Evolutionary conservation across 2,797 vertebrate species (phyloP).

Genomic region (Peromyscus aztecus): DNA sequence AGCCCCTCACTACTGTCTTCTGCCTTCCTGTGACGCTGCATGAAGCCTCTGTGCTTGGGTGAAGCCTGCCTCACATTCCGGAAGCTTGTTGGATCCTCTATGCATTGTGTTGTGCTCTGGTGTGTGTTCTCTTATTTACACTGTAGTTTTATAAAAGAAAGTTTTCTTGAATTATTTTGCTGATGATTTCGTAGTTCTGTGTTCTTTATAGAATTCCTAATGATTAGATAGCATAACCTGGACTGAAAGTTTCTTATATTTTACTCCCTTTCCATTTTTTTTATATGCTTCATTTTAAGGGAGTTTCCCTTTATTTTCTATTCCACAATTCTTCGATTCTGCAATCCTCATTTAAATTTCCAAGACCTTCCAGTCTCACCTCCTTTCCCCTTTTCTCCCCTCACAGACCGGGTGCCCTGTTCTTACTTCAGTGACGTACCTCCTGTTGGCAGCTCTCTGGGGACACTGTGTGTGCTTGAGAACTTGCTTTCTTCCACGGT

Average conservation of each 20-base stretch:
- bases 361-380: not conserved
- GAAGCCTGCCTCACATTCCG: not conserved
- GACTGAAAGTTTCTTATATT: slow-evolving; percentile 13
- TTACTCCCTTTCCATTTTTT: slow-evolving; percentile 28
- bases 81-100: not conserved
- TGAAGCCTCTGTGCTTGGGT: not conserved
- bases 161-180: slow-evolving; percentile 55
- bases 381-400: not conserved
- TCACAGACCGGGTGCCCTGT: not conserved
- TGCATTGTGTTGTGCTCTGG: not conserved
- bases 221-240: not conserved
- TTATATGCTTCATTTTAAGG: not conserved
- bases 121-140: not conserved
- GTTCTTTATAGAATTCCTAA: slow-evolving; percentile 46
- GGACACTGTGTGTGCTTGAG: not conserved
- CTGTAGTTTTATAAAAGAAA: slow-evolving; percentile 19
- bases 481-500: not conserved
- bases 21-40: not conserved
- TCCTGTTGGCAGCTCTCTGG: not conserved
- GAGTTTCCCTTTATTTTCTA: slow-evolving; percentile 15
- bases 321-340: not conserved
- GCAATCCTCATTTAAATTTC: slow-evolving; percentile 45
- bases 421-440: not conserved
- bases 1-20: not conserved
- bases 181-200: slow-evolving; percentile 13